Evolutionary conservation across 1,140 invertebrate genomes (phyloP).

Genomic region (Pissodes strobi): DNA sequence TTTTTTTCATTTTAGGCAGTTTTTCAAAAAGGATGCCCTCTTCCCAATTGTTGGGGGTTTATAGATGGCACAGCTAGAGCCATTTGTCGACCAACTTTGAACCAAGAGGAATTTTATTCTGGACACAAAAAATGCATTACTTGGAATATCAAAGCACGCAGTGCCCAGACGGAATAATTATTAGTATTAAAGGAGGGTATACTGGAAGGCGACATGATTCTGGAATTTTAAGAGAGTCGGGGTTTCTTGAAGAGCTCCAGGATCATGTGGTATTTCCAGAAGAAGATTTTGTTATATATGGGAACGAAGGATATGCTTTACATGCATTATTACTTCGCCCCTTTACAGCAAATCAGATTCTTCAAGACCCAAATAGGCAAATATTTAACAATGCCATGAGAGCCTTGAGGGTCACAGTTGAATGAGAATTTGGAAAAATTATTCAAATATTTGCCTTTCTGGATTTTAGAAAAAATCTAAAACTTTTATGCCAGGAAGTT

Average conservation of each 20-base stretch:
- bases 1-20: too few relatives aligned
- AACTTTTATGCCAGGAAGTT: too few relatives aligned
- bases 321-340: constrained; percentile 25
- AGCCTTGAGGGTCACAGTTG: constrained; percentile 24
- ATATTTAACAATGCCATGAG: constrained; percentile 31
- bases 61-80: constrained; percentile 35
- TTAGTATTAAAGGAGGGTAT: constrained; percentile 32
- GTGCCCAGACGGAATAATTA: constrained; percentile 37
- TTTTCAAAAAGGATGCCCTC: constrained; percentile 31
- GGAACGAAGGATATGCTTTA: constrained; percentile 32
- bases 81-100: constrained; percentile 32
- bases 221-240: constrained; percentile 34
- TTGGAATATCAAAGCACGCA: constrained; percentile 36
- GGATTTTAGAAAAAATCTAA: too few relatives aligned
- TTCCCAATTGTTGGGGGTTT: constrained; percentile 36
- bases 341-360: too few relatives aligned
- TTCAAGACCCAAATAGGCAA: too few relatives aligned
- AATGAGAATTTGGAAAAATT: constrained; percentile 40
- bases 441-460: too few relatives aligned
- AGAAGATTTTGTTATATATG: constrained; percentile 35
- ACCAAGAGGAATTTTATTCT: constrained; percentile 41
- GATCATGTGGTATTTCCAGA: not conserved
- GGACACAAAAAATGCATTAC: constrained; percentile 37
- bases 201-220: constrained; percentile 35
- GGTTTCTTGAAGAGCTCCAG: constrained; percentile 26